Evolutionary conservation across 2,797 vertebrate genomes (phyloP).

Genomic region (Hyperoplus lanceolatus): DNA sequence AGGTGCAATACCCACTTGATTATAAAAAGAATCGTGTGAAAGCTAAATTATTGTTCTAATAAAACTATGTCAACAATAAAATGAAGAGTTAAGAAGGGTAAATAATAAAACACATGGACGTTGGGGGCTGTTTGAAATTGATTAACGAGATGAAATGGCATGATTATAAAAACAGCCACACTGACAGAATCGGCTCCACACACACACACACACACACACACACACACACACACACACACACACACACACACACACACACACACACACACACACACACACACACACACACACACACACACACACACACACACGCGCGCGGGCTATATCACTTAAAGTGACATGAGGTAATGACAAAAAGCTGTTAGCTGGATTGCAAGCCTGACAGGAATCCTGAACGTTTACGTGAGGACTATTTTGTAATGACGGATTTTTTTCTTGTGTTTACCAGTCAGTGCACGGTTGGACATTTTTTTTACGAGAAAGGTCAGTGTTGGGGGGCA

Average conservation of each 20-base stretch:
- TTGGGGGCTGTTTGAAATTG: constrained; percentile 6
- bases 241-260: constrained; percentile 49
- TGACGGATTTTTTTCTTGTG: neutral
- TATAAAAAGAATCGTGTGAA: constrained; percentile 14
- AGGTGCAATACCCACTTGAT: constrained; percentile 6
- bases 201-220: constrained; percentile 49
- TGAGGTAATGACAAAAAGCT: constrained; percentile 38
- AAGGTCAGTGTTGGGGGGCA: constrained; percentile 20
- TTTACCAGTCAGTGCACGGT: constrained; percentile 32
- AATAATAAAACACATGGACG: constrained; percentile 14
- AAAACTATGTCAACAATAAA: constrained; percentile 18
- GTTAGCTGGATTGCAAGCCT: constrained; percentile 40
- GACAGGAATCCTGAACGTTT: constrained; percentile 46
- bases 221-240: constrained; percentile 49
- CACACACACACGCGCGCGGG: constrained; percentile 29
- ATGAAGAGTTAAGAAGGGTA: constrained; percentile 5
- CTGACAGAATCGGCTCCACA: constrained; percentile 32
- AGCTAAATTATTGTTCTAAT: constrained; percentile 13
- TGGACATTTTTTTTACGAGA: constrained; percentile 32
- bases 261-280: constrained; percentile 4
- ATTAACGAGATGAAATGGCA: constrained; percentile 13
- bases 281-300: no score
- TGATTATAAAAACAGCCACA: constrained; percentile 20
- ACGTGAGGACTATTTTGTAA: neutral
- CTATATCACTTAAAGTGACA: constrained; percentile 15